These are phyloP conservation scores for Spinus pinus DNA, from an alignment of 2,797 vertebrate genomes.

Conservation along the genomic window DNA sequence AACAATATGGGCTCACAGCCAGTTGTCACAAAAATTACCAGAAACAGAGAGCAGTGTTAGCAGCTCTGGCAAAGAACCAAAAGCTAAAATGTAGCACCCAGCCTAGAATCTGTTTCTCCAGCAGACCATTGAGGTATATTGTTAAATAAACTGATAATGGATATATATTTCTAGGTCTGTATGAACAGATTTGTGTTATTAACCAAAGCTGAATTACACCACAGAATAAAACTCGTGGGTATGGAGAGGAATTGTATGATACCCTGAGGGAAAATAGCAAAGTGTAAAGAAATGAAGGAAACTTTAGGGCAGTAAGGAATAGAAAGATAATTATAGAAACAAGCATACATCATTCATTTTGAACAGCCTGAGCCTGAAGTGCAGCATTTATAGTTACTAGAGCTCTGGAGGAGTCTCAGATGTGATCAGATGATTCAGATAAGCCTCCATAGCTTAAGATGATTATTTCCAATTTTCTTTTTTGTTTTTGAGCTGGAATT, in stretches of 20 bases:
- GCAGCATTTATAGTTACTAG: not conserved
- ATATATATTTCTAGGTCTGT: not conserved
- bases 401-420: not conserved
- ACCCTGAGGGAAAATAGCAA: not conserved
- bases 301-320: not conserved
- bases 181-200: not conserved
- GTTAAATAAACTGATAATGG: not conserved
- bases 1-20: not conserved
- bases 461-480: not conserved
- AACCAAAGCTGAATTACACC: not conserved
- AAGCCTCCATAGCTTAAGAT: not conserved
- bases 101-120: not conserved
- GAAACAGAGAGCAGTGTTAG: not conserved
- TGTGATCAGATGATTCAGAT: slow-evolving; percentile 25
- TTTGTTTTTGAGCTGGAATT: not conserved
- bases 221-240: not conserved
- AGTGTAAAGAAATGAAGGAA: not conserved
- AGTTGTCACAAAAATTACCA: not conserved
- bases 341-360: not conserved
- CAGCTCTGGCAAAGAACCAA: not conserved
- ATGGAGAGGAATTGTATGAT: not conserved
- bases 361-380: not conserved
- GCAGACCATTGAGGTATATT: not conserved
- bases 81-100: not conserved
- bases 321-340: not conserved